These are phyloP conservation scores for Sesia apiformis DNA, from an alignment of 2,888 invertebrate species.

Conservation along the genomic window DNA sequence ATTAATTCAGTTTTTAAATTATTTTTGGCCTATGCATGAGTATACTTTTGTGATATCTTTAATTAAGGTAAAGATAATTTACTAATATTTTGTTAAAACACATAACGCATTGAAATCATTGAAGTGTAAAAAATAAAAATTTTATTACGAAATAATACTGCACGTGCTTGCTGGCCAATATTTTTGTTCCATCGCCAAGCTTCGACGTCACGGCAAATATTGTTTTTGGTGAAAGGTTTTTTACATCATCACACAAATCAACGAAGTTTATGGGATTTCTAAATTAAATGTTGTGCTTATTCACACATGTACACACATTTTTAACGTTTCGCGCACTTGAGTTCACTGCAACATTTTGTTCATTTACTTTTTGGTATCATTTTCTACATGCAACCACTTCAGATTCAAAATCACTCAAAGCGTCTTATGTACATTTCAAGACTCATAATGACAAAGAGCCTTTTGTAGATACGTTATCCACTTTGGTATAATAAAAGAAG, in stretches of 20 bases:
- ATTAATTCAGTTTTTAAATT: slow-evolving; percentile 16
- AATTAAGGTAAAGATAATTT: neutral
- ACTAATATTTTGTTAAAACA: neutral
- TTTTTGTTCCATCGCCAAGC: slow-evolving; percentile 30
- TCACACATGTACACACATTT: slow-evolving; percentile 9
- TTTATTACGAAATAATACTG: slow-evolving; percentile 12
- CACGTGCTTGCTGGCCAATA: slow-evolving; percentile 33
- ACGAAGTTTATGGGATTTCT: slow-evolving; percentile 18
- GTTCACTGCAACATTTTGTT: slow-evolving; percentile 1
- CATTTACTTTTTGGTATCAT: neutral
- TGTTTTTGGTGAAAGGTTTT: slow-evolving; percentile 14
- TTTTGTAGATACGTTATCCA: neutral
- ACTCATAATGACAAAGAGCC: neutral
- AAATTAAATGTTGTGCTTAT: slow-evolving; percentile 15
- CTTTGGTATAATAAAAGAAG: slow-evolving; percentile 13
- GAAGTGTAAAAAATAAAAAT: neutral
- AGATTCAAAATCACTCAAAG: neutral
- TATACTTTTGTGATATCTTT: slow-evolving; percentile 3
- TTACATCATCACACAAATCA: neutral
- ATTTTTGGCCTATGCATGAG: slow-evolving; percentile 35
- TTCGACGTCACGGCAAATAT: slow-evolving; percentile 33
- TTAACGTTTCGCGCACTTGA: slow-evolving; percentile 29
- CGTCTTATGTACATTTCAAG: neutral
- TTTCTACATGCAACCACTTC: neutral
- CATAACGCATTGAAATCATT: neutral